Evolutionary conservation across 2,888 invertebrate genomes (phyloP).

Genomic region (Sinelater perroti): DNA sequence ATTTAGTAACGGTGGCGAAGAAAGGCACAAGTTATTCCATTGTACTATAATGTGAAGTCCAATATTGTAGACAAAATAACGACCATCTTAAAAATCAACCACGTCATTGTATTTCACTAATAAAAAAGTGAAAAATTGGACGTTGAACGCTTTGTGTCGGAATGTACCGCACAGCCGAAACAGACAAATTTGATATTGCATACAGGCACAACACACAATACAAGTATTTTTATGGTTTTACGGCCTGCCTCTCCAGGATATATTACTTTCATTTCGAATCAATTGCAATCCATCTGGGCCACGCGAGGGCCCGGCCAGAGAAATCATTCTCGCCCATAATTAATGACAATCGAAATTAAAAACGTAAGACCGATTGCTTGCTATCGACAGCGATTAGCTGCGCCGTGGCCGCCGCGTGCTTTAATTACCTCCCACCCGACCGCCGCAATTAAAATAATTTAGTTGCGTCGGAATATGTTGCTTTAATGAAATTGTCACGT

Average conservation of each 20-base stretch:
- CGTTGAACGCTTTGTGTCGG: slow-evolving; percentile 5
- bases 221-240: slow-evolving; percentile 59
- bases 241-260: slow-evolving; percentile 57
- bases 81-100: no score
- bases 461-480: slow-evolving; percentile 15
- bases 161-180: slow-evolving; percentile 28
- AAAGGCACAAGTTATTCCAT: no score
- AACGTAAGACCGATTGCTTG: slow-evolving; percentile 54
- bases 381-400: slow-evolving; percentile 43
- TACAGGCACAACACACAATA: slow-evolving; percentile 45
- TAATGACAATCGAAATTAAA: slow-evolving; percentile 61
- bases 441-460: slow-evolving; percentile 40
- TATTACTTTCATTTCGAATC: slow-evolving; percentile 62
- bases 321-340: slow-evolving; percentile 55
- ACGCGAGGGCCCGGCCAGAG: slow-evolving; percentile 40
- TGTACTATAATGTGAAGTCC: no score
- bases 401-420: slow-evolving; percentile 16
- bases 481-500: slow-evolving; percentile 30
- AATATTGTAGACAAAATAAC: no score
- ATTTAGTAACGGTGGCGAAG: no score
- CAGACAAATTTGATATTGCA: slow-evolving; percentile 37
- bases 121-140: background rate
- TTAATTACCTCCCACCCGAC: slow-evolving; percentile 21
- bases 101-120: background rate
- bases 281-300: slow-evolving; percentile 56